phyloP scores from a whole-genome alignment of 2,888 invertebrate species.

The Sarcophaga rosellei region DNA sequence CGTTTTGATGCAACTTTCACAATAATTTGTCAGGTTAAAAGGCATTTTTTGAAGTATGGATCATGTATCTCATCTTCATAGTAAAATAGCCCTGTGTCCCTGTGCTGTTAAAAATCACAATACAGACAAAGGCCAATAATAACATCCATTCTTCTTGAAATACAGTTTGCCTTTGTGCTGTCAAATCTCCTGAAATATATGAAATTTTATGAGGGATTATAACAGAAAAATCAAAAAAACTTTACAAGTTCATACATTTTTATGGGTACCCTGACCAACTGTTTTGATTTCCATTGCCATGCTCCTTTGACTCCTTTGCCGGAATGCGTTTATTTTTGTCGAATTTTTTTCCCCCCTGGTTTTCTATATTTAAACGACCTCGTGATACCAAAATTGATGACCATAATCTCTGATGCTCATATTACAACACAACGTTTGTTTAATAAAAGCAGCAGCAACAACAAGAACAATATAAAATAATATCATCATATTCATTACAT shows the following conservation, averaged over 20 bases:
- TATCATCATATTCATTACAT: slow-evolving; percentile 58
- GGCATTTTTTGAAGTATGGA: no score
- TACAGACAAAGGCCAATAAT: no score
- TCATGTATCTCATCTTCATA: no score
- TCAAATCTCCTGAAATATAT: neutral
- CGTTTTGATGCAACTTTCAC: no score
- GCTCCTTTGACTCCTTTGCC: neutral
- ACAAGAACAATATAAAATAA: slow-evolving; percentile 3
- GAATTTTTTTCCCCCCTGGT: neutral
- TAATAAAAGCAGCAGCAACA: slow-evolving; percentile 14
- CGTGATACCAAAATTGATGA: slow-evolving; percentile 78
- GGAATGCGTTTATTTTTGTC: neutral
- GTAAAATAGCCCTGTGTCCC: no score
- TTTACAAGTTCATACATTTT: slow-evolving; percentile 29
- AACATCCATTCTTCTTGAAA: no score
- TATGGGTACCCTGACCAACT: slow-evolving; percentile 52
- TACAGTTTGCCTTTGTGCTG: no score
- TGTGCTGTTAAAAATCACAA: no score
- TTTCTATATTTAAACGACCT: slow-evolving; percentile 60
- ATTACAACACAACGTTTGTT: slow-evolving; percentile 60
- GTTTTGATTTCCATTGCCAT: slow-evolving; percentile 36
- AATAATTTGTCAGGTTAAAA: no score
- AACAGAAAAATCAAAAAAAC: slow-evolving; percentile 4
- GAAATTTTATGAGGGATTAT: slow-evolving; percentile 3
- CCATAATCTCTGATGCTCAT: slow-evolving; percentile 75